Evolutionary conservation across 2,797 vertebrate genomes (phyloP), one percentile per base, ranked within the genome.

Genomic region (Eremophila alpestris): DNA sequence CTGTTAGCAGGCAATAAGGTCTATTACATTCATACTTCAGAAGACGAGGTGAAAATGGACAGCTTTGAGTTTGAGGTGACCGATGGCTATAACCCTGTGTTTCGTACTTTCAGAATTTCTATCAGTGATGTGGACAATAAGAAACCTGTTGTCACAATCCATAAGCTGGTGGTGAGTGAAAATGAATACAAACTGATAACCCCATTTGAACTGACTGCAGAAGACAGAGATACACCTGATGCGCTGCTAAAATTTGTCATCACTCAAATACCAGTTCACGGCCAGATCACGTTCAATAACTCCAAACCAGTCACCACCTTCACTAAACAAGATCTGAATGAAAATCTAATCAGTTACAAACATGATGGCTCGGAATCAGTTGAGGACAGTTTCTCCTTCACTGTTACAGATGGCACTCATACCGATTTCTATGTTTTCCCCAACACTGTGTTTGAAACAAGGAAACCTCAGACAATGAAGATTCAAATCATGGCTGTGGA

Each of bases 41-140:
- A 99, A 29, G 99, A 99, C 7, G 99, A 99, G 87, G 98, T 99
- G 23, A 99, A 99, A 97, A 99, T 99, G 99, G 99, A 99, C 94
- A 99, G 99, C 93, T 99, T 99, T 96, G 99, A 99, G 95, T 99
- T 99, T 87, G 98, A 99, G 93, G 99, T 99, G 87, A 99, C 99
- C 0, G 99, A 99, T 20, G 99, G 99, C 55, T 99, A 97, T 94
- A 99, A 99, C 92, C 99, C 99, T 0, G 98, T 99, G 64, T 99
- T 99, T 95, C 99, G 99, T 87, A 99, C 99, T 9, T 99, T 99
- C 94, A 98, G 99, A 38, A 98, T 99, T 94, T 99, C 99, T 80
- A 99, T 99, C 84, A 98, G 97, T 2, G 99, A 99, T 5, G 99
- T 99, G 58, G 99, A 99, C 97, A 99, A 99, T 85, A 99, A 99